Evolutionary conservation across 2,113 vertebrate species (phyloP), one percentile per base, ranked within the genome.

Genomic region (Saccopteryx bilineata): DNA sequence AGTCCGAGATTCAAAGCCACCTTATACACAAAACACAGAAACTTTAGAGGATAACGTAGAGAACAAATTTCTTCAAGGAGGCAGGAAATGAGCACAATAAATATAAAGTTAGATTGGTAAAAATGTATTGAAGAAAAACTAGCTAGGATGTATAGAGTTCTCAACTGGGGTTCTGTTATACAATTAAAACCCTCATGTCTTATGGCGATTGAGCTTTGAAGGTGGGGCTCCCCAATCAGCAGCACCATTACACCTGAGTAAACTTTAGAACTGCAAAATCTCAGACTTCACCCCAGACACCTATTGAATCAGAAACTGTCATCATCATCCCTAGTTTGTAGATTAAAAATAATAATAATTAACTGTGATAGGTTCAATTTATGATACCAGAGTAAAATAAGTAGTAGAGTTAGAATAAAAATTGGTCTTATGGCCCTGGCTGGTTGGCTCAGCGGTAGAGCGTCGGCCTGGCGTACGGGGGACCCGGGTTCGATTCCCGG

Each of bases 21-120:
- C 24, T 60, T 19, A 84, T 23, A 14, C 6, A 9, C 5, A 50
- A 74, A 91, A 5, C 24, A 50, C n/a, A 10, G 61, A 26, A 11
- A 39, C 18, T 61, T 52, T 76, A 23, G 1, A 68, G 21, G 5
- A 23, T 18, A 7, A 39, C 0, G 0, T 1, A 46, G 28, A 11
- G 9, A 65, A 4, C 58, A 65, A 33, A 48, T 76, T 60, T 76
- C 23, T 71, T 8, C 9, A 56, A 90, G 5, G 13, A 61, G 31
- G 7, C 31, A 28, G 13, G 9, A 48, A 66, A 85, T 23, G 28
- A 60, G 10, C 18, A 46, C 2, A 46, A 46, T n/a, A 50, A 28
- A 48, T 39, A 54, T 31, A 60, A 58, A 84, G 9, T 24, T 39
- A 46, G 9, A 60, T 7, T 50, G n/a, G 2, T 26, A 7, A 46